Evolutionary conservation across 2,797 vertebrate species (phyloP).

Genomic region (Apogon hyalosoma): DNA sequence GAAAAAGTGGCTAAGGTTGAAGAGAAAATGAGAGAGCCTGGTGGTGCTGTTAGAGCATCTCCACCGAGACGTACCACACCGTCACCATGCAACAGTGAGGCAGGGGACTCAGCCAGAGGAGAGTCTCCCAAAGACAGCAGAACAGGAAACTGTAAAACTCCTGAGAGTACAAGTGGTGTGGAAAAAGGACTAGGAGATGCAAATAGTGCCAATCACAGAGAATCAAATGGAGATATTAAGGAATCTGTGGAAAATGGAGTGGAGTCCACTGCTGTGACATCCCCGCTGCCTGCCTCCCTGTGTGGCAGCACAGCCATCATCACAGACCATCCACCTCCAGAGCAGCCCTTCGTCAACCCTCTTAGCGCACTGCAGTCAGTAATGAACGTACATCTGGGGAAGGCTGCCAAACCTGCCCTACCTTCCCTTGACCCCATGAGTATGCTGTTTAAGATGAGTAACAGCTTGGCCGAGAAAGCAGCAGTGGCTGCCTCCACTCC

Average conservation of each 20-base stretch:
- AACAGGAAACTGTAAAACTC: slow-evolving; percentile 85
- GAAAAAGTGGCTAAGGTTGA: slow-evolving; percentile 98
- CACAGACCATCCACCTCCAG: slow-evolving; percentile 95
- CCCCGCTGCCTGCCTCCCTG: slow-evolving; percentile 82
- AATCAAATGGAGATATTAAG: slow-evolving; percentile 86
- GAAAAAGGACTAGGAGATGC: slow-evolving; percentile 53
- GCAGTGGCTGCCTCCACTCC: slow-evolving; percentile 92
- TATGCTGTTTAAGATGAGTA: slow-evolving; percentile 99
- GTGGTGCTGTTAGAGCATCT: slow-evolving; percentile 82
- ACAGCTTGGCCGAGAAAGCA: slow-evolving; percentile 97
- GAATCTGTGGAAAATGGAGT: slow-evolving; percentile 91
- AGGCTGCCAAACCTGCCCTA: slow-evolving; percentile 96
- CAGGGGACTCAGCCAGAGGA: slow-evolving; percentile 87
- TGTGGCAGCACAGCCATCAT: slow-evolving; percentile 96
- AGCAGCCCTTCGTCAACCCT: slow-evolving; percentile 98
- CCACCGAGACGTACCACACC: slow-evolving; percentile 90
- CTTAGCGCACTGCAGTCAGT: slow-evolving; percentile 97
- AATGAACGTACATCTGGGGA: slow-evolving; percentile 98
- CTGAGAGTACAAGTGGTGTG: slow-evolving; percentile 80
- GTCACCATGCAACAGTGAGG: slow-evolving; percentile 93
- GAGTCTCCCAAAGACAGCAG: slow-evolving; percentile 87
- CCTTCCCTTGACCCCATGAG: slow-evolving; percentile 98
- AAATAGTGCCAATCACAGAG: slow-evolving; percentile 83
- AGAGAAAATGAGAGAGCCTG: slow-evolving; percentile 94
- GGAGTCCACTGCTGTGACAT: slow-evolving; percentile 84